Evolutionary conservation across 2,113 vertebrate genomes (phyloP), one percentile per base, ranked within the genome.

Genomic region (Clinocottus analis): DNA sequence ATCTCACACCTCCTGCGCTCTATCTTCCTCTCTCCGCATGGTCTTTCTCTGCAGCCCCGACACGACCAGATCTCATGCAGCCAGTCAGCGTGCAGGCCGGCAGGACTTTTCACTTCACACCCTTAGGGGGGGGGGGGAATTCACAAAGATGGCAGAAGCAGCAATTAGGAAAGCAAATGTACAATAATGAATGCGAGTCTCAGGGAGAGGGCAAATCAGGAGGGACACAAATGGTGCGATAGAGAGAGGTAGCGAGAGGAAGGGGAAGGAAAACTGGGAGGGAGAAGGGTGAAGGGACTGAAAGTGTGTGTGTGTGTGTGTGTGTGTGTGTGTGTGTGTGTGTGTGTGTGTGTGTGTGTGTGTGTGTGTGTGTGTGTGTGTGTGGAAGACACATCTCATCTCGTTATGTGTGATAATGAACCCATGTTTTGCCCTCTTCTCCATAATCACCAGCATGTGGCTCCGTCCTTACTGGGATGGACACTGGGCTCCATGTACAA

Each of bases 321-420:
- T 31, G 70, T 58, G 75, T 60, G 67, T 31, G 70, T 58, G 75
- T 60, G 67, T 31, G 70, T 58, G 75, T 60, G 67, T 31, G 70
- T 58, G 75, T 60, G 67, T 31, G 70, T 58, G 75, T 60, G 67
- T 31, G 70, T 58, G 75, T 60, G 67, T 31, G 70, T 58, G 75
- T 60, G 67, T 31, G 70, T 58, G 75, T 60, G 67, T 31, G 70
- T 58, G 75, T 60, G 67, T 31, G 70, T 58, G 75, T 60, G 45
- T 63, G 73, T 80, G 45, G 62, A 69, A 71, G 51, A 86, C 33
- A 55, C 61, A 75, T 58, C 73, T 79, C 2, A 1, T 78, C 72
- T 89, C 56, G 75, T 90, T 73, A 87, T 77, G 64, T 83, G 74
- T 61, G 74, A 79, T 87, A 78, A 89, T 91, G 74, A 87, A 84